Evolutionary conservation across 1,140 invertebrate genomes (phyloP).

Genomic region (Aethina tumida): DNA sequence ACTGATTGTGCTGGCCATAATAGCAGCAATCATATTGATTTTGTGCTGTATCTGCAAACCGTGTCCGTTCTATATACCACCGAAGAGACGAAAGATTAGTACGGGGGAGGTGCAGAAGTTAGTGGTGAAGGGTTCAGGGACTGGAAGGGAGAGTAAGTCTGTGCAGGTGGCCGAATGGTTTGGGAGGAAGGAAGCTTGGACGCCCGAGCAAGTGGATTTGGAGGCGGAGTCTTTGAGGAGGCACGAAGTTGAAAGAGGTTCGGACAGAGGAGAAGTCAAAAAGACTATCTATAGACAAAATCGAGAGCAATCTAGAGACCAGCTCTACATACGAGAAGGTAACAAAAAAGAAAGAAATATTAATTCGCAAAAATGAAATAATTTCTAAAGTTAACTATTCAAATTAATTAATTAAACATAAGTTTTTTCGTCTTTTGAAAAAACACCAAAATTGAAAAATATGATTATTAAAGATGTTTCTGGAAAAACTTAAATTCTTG

Average conservation of each 20-base stretch:
- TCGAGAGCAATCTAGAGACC: constrained; percentile 43
- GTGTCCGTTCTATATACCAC: constrained; percentile 69
- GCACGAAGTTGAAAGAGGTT: constrained; percentile 67
- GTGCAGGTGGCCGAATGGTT: constrained; percentile 61
- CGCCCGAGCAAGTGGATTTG: constrained; percentile 34
- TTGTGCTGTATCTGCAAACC: constrained; percentile 71
- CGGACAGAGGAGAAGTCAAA: constrained; percentile 40
- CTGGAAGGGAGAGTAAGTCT: constrained; percentile 54
- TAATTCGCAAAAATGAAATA: too few species aligned
- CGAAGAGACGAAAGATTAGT: constrained; percentile 38
- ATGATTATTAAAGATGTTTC: too few species aligned
- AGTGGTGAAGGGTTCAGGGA: constrained; percentile 29
- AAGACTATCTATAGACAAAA: constrained; percentile 14
- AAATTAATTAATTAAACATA: too few species aligned
- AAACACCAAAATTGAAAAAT: too few species aligned
- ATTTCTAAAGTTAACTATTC: too few species aligned
- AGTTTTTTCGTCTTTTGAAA: too few species aligned
- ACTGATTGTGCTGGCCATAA: constrained; percentile 56
- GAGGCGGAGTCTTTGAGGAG: constrained; percentile 60
- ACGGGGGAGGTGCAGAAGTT: constrained; percentile 23
- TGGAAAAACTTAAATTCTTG: too few species aligned
- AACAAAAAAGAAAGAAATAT: too few species aligned
- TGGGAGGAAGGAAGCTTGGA: constrained; percentile 42
- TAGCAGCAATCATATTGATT: constrained; percentile 60
- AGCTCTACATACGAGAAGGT: constrained; percentile 69